Percentiles rank a stretch among this genome's conserved stretches.
Evolutionary conservation across 2,797 vertebrate species (phyloP).

Genomic region (Pygocentrus nattereri): DNA sequence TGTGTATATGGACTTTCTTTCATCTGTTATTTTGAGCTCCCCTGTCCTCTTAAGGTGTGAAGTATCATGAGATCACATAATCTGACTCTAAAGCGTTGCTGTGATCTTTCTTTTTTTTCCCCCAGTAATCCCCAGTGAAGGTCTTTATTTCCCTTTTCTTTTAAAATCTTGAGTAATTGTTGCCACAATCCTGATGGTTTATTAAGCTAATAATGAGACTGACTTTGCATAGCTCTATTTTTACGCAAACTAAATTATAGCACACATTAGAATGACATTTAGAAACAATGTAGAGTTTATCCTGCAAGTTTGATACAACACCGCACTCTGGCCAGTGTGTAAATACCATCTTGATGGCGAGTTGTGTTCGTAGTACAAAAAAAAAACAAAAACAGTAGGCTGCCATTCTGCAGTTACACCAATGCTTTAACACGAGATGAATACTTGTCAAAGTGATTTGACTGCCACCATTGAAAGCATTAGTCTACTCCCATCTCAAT

Average conservation of each 20-base stretch:
- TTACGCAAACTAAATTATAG: slow-evolving; percentile 70
- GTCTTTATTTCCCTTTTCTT: slow-evolving; percentile 60
- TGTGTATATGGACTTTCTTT: slow-evolving; percentile 37
- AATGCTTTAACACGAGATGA: slow-evolving; percentile 64
- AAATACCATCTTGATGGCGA: slow-evolving; percentile 71
- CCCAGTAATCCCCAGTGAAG: slow-evolving; percentile 62
- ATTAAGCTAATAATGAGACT: slow-evolving; percentile 83
- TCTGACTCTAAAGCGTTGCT: slow-evolving; percentile 51
- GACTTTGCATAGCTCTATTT: slow-evolving; percentile 80
- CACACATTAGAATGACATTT: slow-evolving; percentile 62
- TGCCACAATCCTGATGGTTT: slow-evolving; percentile 72
- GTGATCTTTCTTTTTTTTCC: slow-evolving; percentile 49
- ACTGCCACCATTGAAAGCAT: slow-evolving; percentile 70
- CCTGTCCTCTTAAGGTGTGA: slow-evolving; percentile 36
- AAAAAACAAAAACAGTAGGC: slow-evolving; percentile 46
- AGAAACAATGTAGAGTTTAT: slow-evolving; percentile 64
- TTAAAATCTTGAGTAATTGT: slow-evolving; percentile 60
- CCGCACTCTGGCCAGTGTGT: slow-evolving; percentile 76
- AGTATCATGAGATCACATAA: slow-evolving; percentile 48
- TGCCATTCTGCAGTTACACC: slow-evolving; percentile 63
- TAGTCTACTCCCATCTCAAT: slow-evolving; percentile 77
- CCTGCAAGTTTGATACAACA: slow-evolving; percentile 58
- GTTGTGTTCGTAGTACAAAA: slow-evolving; percentile 59
- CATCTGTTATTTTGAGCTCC: slow-evolving; percentile 29
- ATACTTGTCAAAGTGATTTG: slow-evolving; percentile 65